Base-by-base conservation (phyloP, 2,888 invertebrate genomes). In the Meandrusa payeni region DNA sequence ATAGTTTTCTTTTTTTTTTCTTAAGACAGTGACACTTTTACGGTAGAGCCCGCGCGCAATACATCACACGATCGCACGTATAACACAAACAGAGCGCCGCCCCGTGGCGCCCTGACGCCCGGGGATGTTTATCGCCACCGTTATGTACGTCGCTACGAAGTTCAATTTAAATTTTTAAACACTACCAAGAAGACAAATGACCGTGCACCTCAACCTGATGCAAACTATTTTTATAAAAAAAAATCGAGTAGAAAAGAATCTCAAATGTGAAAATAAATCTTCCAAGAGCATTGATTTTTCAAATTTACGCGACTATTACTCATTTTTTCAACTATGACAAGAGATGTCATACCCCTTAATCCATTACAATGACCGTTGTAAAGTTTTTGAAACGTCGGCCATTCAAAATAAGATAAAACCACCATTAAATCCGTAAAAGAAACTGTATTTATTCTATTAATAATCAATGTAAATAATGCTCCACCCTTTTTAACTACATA, bases 51-150 rank as follows among this genome's bases (percentile, higher is more conserved):
- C n/a, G n/a, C n/a, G n/a, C n/a, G n/a, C n/a, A n/a, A n/a, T n/a
- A n/a, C n/a, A n/a, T 57, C 66, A 64, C 57, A 55, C 56, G 56
- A 57, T 47, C 53, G 57, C 55, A 47, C 51, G 49, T 44, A 60
- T 47, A 61, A 62, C 60, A 43, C 70, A 75, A 75, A 75, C 68
- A 69, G 71, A 66, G 59, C 61, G 54, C 56, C 57, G 51, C 51
- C 54, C 24, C 43, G 40, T 53, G 55, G 56, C 59, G 62, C 37
- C 42, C 31, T 13, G 37, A 64, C 69, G 68, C 71, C 70, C 73
- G 70, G 71, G 73, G 76, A 77, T 77, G 71, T 76, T 79, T 79
- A 78, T 78, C 77, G 66, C 64, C 60, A 64, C 63, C 59, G 59
- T 73, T 60, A 74, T 42, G 7, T 42, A 72, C 69, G 72, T 59